These are phyloP conservation scores for Poecilia picta DNA, from an alignment of 2,797 vertebrate genomes.

Conservation along the genomic window DNA sequence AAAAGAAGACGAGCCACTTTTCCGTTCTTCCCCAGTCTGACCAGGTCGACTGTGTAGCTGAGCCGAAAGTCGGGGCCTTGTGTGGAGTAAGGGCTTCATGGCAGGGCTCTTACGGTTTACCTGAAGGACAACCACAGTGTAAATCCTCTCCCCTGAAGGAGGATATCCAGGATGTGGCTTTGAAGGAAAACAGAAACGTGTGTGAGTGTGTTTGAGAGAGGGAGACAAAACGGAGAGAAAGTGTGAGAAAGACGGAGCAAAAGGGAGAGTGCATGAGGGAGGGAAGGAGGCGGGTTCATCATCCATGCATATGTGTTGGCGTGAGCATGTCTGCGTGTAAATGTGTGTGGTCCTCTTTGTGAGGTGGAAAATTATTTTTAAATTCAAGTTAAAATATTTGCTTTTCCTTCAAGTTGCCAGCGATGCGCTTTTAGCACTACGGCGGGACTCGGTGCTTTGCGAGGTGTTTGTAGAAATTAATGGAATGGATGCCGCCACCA, in stretches of 20 bases:
- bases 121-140: slow-evolving; percentile 78
- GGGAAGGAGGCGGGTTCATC: slow-evolving; percentile 26
- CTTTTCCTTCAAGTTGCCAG: slow-evolving; percentile 71
- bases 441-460: slow-evolving; percentile 41
- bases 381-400: slow-evolving; percentile 77
- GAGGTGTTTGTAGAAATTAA: slow-evolving; percentile 43
- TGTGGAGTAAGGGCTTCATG: slow-evolving; percentile 44
- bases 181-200: slow-evolving; percentile 59
- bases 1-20: slow-evolving; percentile 35
- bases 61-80: slow-evolving; percentile 48
- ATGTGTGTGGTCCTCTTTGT: slow-evolving; percentile 77
- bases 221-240: slow-evolving; percentile 2
- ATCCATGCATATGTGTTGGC: slow-evolving; percentile 48
- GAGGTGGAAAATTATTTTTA: slow-evolving; percentile 76
- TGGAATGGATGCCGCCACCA: slow-evolving; percentile 22
- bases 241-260: slow-evolving; percentile 16
- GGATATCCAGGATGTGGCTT: slow-evolving; percentile 78
- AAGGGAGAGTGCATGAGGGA: slow-evolving; percentile 6
- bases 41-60: slow-evolving; percentile 38
- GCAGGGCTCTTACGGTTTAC: slow-evolving; percentile 68
- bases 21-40: slow-evolving; percentile 45
- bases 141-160: slow-evolving; percentile 71
- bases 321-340: slow-evolving; percentile 46
- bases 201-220: slow-evolving; percentile 23
- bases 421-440: slow-evolving; percentile 63